Percentiles rank a stretch among this genome's conserved stretches.
Evolutionary conservation across 2,888 invertebrate genomes (phyloP).

Genomic region (Pyrocoelia pectoralis): DNA sequence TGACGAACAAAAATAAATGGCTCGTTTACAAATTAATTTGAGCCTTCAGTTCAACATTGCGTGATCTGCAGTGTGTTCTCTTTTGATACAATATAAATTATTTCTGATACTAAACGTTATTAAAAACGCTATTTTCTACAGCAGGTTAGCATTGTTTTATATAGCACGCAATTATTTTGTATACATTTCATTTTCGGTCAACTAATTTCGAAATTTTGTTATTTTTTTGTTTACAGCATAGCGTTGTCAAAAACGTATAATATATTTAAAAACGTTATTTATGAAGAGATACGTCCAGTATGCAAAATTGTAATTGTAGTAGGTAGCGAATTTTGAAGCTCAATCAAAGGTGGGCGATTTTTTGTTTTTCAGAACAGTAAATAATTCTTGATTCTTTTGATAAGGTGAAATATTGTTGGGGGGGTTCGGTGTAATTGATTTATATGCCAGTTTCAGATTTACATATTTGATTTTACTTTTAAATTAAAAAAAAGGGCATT

Average conservation of each 20-base stretch:
- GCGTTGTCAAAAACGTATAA: too few relatives aligned
- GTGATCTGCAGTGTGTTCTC: neutral
- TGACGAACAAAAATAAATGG: neutral
- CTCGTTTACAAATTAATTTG: neutral
- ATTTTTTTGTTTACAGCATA: too few relatives aligned
- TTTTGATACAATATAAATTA: neutral
- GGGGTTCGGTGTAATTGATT: neutral
- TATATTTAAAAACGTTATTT: too few relatives aligned
- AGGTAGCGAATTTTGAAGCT: too few relatives aligned
- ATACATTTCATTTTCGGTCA: neutral
- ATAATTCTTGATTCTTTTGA: too few relatives aligned
- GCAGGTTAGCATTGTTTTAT: neutral
- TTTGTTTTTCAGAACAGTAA: too few relatives aligned
- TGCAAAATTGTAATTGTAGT: too few relatives aligned
- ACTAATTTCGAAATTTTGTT: too few relatives aligned
- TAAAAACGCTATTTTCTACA: neutral
- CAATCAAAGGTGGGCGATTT: too few relatives aligned
- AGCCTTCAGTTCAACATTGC: neutral
- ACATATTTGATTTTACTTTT: conserved; percentile 1
- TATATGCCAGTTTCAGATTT: neutral
- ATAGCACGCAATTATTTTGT: neutral
- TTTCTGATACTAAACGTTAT: neutral
- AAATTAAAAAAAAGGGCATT: neutral
- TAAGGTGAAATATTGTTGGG: too few relatives aligned
- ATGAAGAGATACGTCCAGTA: too few relatives aligned